phyloP scores from a whole-genome alignment of 1,140 invertebrate species.

The Batillaria attramentaria region DNA sequence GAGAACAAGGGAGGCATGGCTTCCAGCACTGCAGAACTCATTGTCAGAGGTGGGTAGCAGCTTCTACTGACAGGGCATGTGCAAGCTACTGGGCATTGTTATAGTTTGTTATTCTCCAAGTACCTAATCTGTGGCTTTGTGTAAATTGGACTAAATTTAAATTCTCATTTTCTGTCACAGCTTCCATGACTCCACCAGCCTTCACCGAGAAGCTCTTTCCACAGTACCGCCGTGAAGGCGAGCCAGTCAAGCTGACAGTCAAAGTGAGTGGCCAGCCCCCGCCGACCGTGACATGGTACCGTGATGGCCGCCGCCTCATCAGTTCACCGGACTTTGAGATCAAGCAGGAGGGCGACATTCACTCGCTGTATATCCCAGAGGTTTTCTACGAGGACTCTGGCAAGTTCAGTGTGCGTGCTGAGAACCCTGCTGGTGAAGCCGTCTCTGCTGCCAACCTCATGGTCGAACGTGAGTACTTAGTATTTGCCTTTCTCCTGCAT shows the following conservation, averaged over 20 bases:
- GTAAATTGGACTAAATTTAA: too few species aligned
- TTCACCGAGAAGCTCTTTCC: conserved; percentile 72
- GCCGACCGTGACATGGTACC: conserved; percentile 73
- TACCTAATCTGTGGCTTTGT: too few species aligned
- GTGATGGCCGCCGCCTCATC: conserved; percentile 69
- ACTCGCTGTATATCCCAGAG: conserved; percentile 70
- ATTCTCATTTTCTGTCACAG: conserved; percentile 52
- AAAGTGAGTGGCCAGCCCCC: conserved; percentile 72
- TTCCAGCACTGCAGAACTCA: conserved; percentile 72
- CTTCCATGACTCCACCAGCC: conserved; percentile 72
- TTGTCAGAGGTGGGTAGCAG: conserved; percentile 76
- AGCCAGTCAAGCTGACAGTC: conserved; percentile 71
- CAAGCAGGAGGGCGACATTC: conserved; percentile 68
- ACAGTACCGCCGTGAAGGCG: conserved; percentile 69
- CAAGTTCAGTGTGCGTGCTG: conserved; percentile 75
- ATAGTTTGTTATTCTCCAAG: too few species aligned
- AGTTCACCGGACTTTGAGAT: conserved; percentile 72
- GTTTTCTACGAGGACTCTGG: conserved; percentile 76
- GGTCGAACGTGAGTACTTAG: conserved; percentile 63
- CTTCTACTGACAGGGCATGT: too few species aligned
- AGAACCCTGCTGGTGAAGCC: conserved; percentile 68
- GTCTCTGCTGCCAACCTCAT: conserved; percentile 67
- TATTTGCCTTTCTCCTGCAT: too few species aligned
- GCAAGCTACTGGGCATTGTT: too few species aligned
- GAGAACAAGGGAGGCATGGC: conserved; percentile 89